Evolutionary conservation across 2,888 invertebrate genomes (phyloP), one percentile per base, ranked within the genome.

Genomic region (Prostheceraeus crozeri): DNA sequence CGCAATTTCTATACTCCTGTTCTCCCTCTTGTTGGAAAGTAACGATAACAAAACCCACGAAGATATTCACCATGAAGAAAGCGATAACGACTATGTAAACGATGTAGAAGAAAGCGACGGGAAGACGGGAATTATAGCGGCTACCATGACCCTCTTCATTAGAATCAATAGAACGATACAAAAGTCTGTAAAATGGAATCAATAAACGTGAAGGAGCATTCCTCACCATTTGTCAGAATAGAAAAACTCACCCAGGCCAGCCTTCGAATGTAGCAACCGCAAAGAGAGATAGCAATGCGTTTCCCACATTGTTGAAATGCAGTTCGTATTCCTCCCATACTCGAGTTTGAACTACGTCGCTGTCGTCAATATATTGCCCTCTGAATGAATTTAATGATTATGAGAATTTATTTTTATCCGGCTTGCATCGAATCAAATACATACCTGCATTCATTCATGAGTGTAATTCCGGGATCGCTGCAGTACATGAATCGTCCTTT

Each of bases 61-160:
- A 99, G 81, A 99, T 98, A 81, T 98, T 99, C 70, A 99, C 90
- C 98, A 99, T 98, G 82, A 99, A 98, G 84, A 98, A 99, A 73
- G 96, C 98, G 76, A 98, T 98, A 76, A 99, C 94, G 80, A 99
- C 96, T 77, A 99, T 98, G 80, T 94, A 99, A 59, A 72, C 68
- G 80, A 99, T 96, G 81, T 93, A 99, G 80, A 94, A 99, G 70
- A 93, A 85, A 72, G 98, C 94, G 70, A 98, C 91, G 71, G 89
- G 86, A 73, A 90, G 96, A 78, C 96, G 86, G 81, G 87, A 89
- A 81, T 99, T 96, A 79, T 94, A 87, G 70, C 94, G 87, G 73
- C 96, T 96, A 74, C 98, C 98, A 69, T 83, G 82, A 76, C 93
- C 84, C 81, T 96, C 96, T 67, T 84, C 83, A 77, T 94, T 89